Evolutionary conservation across 2,888 invertebrate species (phyloP).

Genomic region (Chymomyza procnemis): DNA sequence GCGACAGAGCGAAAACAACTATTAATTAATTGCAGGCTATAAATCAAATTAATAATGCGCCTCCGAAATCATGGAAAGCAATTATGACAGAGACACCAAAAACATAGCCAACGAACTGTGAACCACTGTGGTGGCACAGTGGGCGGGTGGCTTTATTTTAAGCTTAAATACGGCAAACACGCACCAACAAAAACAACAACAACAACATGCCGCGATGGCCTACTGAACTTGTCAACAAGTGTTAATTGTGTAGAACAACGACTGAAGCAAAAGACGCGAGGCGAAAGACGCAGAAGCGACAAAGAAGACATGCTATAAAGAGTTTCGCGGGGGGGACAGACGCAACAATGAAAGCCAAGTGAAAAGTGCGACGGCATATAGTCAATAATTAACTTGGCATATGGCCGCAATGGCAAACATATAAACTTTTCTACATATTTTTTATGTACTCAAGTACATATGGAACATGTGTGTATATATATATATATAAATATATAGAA

Average conservation of each 20-base stretch:
- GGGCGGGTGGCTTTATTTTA: slow-evolving; percentile 45
- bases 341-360: neutral
- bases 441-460: no score
- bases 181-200: slow-evolving; percentile 37
- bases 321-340: neutral
- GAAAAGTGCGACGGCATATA: neutral
- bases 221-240: slow-evolving; percentile 74
- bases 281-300: slow-evolving; percentile 5
- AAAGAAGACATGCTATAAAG: slow-evolving; percentile 8
- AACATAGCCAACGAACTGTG: neutral
- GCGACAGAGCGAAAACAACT: neutral
- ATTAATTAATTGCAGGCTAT: slow-evolving; percentile 61
- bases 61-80: slow-evolving; percentile 31
- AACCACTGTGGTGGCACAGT: slow-evolving; percentile 17
- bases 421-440: neutral
- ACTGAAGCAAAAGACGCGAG: neutral
- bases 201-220: slow-evolving; percentile 48
- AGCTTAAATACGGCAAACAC: slow-evolving; percentile 40
- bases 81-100: neutral
- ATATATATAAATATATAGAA: neutral
- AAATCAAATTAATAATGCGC: slow-evolving; percentile 67
- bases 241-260: slow-evolving; percentile 56
- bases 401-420: neutral
- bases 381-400: slow-evolving; percentile 11
- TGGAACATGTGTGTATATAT: neutral